Conservation (phyloP, 2,113 vertebrate species). For the Phalacrocorax aristotelis region DNA sequence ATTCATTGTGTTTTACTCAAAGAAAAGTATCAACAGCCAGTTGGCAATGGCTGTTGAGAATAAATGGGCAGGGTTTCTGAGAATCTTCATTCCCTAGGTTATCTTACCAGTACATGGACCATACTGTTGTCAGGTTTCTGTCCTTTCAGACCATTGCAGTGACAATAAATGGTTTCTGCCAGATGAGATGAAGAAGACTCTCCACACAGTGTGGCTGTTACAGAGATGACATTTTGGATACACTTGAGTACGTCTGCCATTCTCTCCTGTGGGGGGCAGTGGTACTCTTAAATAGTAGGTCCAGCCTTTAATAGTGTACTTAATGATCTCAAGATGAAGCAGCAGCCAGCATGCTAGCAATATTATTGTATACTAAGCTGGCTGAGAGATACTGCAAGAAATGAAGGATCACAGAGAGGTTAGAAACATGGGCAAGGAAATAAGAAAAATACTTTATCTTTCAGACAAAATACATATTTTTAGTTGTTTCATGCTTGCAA, state of each 20-base stretch:
- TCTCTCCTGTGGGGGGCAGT: conserved; percentile 53
- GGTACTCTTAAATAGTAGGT: conserved; percentile 29
- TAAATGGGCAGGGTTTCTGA: background rate
- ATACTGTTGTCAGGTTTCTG: background rate
- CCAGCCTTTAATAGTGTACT: background rate
- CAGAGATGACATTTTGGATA: background rate
- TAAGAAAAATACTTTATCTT: background rate
- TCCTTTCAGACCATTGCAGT: background rate
- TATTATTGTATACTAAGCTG: background rate
- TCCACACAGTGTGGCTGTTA: background rate
- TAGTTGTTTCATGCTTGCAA: background rate
- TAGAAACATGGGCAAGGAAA: background rate
- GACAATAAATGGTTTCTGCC: background rate
- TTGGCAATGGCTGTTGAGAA: background rate
- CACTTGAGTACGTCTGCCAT: background rate
- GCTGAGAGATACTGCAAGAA: background rate
- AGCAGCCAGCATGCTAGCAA: background rate
- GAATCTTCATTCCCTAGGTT: background rate
- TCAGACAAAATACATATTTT: background rate
- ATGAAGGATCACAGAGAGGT: background rate
- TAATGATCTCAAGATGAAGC: conserved; percentile 31
- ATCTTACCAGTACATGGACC: background rate
- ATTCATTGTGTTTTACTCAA: background rate
- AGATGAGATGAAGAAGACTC: background rate
- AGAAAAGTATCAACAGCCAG: background rate